Percentiles rank a stretch among this genome's conserved stretches.
Evolutionary conservation across 2,888 invertebrate genomes (phyloP).

Genomic region (Hylaea fasciaria): DNA sequence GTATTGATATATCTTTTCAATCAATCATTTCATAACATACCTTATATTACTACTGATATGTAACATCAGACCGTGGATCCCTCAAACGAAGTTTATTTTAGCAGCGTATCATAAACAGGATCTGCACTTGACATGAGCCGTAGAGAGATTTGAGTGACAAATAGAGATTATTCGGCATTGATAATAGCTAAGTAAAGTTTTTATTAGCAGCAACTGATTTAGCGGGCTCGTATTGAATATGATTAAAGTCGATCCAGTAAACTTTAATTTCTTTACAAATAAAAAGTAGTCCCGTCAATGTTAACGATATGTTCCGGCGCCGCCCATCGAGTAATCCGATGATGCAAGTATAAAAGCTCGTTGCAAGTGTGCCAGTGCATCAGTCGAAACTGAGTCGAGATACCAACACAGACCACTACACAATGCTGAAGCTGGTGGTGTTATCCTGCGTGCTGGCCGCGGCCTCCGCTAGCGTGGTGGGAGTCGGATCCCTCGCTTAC

Average conservation of each 20-base stretch:
- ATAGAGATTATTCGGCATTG: too few relatives aligned
- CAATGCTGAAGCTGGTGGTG: constrained; percentile 85
- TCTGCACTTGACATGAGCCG: too few relatives aligned
- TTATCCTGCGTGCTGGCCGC: constrained; percentile 86
- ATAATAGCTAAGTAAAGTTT: too few relatives aligned
- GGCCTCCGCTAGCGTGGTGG: constrained; percentile 71
- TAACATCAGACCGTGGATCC: too few relatives aligned
- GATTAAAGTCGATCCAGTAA: background rate
- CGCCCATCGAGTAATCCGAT: constrained; percentile 54
- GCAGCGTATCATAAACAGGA: too few relatives aligned
- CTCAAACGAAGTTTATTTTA: too few relatives aligned
- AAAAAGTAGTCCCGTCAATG: constrained; percentile 55
- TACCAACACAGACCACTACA: constrained; percentile 78
- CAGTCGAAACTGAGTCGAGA: constrained; percentile 64
- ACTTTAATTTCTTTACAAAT: background rate
- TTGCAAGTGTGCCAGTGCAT: constrained; percentile 53
- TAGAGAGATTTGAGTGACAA: too few relatives aligned
- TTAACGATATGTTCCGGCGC: constrained; percentile 63
- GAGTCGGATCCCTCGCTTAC: constrained; percentile 39
- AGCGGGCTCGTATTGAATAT: too few relatives aligned
- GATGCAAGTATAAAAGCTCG: constrained; percentile 64
- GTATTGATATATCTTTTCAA: too few relatives aligned
- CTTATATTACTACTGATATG: too few relatives aligned
- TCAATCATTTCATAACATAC: too few relatives aligned
- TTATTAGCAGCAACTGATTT: too few relatives aligned